A percentile compares a stretch with the other conserved stretches of the same genome.
phyloP scores from a whole-genome alignment of 2,888 invertebrate genomes.

The Tyria jacobaeae region DNA sequence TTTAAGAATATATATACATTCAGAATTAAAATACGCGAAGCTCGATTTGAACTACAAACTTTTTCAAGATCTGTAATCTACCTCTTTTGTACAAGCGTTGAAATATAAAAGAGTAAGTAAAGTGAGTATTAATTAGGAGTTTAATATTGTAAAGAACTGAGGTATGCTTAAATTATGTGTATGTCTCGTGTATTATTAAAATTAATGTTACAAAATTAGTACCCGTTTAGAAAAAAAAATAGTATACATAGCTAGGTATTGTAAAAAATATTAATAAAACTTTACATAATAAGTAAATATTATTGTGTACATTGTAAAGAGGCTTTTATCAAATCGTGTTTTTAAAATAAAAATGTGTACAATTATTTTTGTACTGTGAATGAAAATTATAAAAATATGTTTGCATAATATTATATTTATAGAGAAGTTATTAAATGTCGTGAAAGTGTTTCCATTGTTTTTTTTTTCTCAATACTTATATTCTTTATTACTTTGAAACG shows the following conservation, averaged over 20 bases:
- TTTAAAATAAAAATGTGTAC: slow-evolving; percentile 47
- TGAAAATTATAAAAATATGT: slow-evolving; percentile 51
- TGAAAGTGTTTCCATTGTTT: slow-evolving; percentile 28
- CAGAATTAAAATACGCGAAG: too few relatives aligned
- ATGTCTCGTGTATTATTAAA: slow-evolving; percentile 17
- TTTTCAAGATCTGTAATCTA: not conserved
- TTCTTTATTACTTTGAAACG: not conserved
- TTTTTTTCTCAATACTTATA: not conserved
- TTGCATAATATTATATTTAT: slow-evolving; percentile 53
- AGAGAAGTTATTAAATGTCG: slow-evolving; percentile 55
- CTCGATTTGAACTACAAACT: too few relatives aligned
- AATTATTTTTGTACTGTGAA: slow-evolving; percentile 70
- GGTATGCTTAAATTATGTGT: slow-evolving; percentile 15
- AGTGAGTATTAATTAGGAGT: not conserved
- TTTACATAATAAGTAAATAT: slow-evolving; percentile 25
- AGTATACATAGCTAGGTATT: slow-evolving; percentile 20
- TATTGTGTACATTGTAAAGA: slow-evolving; percentile 46
- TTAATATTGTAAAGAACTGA: slow-evolving; percentile 42
- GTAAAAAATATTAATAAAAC: slow-evolving; percentile 26
- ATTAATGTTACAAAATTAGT: slow-evolving; percentile 33
- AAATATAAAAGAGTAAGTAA: not conserved
- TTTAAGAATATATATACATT: too few relatives aligned
- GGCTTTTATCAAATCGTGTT: slow-evolving; percentile 44
- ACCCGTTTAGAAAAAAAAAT: slow-evolving; percentile 43
- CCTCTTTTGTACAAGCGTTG: not conserved